Percentiles rank a stretch among this genome's conserved stretches.
Evolutionary conservation across 2,797 vertebrate species (phyloP).

Genomic region (Lagocephalus sceleratus): DNA sequence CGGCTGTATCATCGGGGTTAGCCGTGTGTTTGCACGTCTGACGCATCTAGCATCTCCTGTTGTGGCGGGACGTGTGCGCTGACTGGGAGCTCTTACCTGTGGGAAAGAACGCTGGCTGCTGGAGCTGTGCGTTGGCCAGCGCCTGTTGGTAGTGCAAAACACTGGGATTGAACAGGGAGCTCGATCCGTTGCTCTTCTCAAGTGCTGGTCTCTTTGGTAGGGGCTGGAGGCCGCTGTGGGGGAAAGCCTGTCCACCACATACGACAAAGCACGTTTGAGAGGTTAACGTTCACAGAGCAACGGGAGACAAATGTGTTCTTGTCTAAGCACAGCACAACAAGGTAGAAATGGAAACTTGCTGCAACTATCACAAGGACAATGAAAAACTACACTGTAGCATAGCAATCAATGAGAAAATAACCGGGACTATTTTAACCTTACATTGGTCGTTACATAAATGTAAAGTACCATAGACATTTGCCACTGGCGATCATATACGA

Average conservation of each 20-base stretch:
- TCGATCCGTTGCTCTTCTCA: conserved; percentile 93
- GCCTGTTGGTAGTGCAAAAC: conserved; percentile 99
- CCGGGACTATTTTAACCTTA: conserved; percentile 54
- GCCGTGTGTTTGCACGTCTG: conserved; percentile 3
- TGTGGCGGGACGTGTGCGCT: conserved; percentile 10
- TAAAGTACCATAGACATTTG: conserved; percentile 45
- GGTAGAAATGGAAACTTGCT: conserved; percentile 57
- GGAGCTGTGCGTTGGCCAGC: conserved; percentile 91
- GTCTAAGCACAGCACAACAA: conserved; percentile 66
- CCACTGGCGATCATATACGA: conserved; percentile 42
- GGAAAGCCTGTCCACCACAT: conserved; percentile 82
- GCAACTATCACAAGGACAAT: conserved; percentile 67
- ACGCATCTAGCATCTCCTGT: conserved; percentile 17
- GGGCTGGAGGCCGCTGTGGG: conserved; percentile 92
- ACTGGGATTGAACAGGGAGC: conserved; percentile 92
- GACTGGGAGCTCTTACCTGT: conserved; percentile 76
- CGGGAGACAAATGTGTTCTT: conserved; percentile 35
- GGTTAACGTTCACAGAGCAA: not conserved
- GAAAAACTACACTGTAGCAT: conserved; percentile 67
- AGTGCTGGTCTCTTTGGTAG: conserved; percentile 99
- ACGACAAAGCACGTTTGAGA: conserved; percentile 12
- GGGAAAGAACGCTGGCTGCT: conserved; percentile 90
- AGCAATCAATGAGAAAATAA: conserved; percentile 53
- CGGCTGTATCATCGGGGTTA: too few relatives aligned
- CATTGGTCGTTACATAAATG: conserved; percentile 32